Conservation (phyloP, 2,113 vertebrate genomes). For the Patagioenas fasciata region DNA sequence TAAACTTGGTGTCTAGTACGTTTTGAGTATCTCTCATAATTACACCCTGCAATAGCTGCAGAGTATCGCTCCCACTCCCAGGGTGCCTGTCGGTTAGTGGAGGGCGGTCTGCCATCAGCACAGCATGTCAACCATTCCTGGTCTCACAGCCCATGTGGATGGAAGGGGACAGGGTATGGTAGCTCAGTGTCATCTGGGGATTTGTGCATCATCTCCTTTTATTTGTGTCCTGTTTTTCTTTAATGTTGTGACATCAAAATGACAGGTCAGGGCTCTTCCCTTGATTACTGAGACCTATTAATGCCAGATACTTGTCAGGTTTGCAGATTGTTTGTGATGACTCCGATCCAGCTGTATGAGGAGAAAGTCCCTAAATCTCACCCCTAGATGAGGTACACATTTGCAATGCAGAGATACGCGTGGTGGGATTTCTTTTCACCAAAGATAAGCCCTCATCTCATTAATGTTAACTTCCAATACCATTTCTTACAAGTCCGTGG, state of each 20-base stretch:
- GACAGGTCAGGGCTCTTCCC: neutral
- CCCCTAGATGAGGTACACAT: neutral
- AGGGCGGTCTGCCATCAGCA: neutral
- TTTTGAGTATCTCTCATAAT: neutral
- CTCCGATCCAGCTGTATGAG: neutral
- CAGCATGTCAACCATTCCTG: neutral
- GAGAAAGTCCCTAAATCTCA: neutral
- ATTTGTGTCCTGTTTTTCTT: neutral
- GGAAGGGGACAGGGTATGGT: neutral
- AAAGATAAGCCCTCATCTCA: neutral
- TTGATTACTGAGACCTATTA: neutral
- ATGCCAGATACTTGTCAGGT: neutral
- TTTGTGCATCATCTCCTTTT: neutral
- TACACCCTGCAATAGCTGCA: neutral
- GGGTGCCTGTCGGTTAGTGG: neutral
- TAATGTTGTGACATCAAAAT: neutral
- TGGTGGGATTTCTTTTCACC: neutral
- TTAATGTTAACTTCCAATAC: neutral
- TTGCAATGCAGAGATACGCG: neutral
- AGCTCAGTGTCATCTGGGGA: neutral
- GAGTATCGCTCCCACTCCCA: neutral
- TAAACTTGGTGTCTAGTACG: accelerated
- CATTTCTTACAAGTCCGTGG: neutral
- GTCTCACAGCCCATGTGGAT: neutral
- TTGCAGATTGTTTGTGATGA: neutral